Conservation (phyloP, 2,888 invertebrate genomes). For the Coleophora flavipennella region DNA sequence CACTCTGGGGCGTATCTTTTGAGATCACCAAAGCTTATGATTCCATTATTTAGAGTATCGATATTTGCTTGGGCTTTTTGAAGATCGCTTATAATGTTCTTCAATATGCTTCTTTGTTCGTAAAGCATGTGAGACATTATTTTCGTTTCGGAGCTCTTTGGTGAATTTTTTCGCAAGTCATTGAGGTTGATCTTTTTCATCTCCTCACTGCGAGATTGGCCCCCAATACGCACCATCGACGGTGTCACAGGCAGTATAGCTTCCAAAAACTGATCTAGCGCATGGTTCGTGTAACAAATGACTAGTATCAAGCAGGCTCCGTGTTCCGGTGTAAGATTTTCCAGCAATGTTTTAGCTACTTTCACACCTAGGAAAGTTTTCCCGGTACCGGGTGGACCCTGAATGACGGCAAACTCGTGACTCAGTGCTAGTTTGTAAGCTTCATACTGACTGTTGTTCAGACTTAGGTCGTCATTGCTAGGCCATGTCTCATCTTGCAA, state of each 20-base stretch:
- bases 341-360: conserved; percentile 77
- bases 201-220: conserved; percentile 72
- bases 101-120: conserved; percentile 27
- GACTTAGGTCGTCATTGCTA: conserved; percentile 38
- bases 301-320: conserved; percentile 74
- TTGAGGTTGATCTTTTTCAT: conserved; percentile 53
- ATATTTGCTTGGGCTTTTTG: conserved; percentile 26
- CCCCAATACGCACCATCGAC: conserved; percentile 78
- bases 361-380: conserved; percentile 85
- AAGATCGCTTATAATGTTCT: conserved; percentile 20
- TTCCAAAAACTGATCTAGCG: conserved; percentile 87
- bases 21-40: conserved; percentile 24
- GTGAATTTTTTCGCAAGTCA: conserved; percentile 29
- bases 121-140: background rate
- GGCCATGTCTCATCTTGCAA: conserved; percentile 60
- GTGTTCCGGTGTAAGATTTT: conserved; percentile 47
- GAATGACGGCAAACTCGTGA: conserved; percentile 81
- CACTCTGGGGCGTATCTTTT: conserved; percentile 19
- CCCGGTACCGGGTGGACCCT: conserved; percentile 91
- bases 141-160: too few relatives aligned
- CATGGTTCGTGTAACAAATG: conserved; percentile 89
- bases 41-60: conserved; percentile 31
- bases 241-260: conserved; percentile 73
- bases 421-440: conserved; percentile 79
- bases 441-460: conserved; percentile 77